Conservation (phyloP, 2,888 invertebrate genomes). For the Lasioglossum leucozonium region DNA sequence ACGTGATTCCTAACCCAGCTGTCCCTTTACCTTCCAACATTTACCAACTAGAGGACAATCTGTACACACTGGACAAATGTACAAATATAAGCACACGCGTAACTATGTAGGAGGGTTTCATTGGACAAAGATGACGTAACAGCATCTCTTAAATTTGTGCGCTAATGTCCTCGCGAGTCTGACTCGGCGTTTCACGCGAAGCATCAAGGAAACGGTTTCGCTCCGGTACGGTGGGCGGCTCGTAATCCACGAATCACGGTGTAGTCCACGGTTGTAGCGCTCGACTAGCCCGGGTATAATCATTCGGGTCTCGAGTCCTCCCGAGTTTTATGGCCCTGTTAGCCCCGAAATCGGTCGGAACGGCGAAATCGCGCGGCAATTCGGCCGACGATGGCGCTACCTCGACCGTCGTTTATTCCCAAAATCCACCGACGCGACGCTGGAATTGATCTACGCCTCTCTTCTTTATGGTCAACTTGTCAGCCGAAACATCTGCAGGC, state of each 20-base stretch:
- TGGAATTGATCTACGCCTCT: background rate
- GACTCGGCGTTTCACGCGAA: constrained; percentile 7
- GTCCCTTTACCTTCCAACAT: background rate
- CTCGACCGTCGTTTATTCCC: background rate
- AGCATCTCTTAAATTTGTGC: no score
- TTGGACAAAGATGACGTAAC: no score
- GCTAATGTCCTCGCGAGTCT: no score
- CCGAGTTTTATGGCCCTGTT: constrained; percentile 29
- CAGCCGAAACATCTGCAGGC: background rate
- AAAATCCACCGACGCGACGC: background rate
- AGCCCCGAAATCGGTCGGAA: constrained; percentile 10
- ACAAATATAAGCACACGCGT: no score
- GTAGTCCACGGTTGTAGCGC: no score
- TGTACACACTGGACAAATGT: no score
- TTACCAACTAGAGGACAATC: background rate
- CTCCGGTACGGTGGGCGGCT: constrained; percentile 31
- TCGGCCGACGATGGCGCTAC: background rate
- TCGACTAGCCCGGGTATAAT: constrained; percentile 11
- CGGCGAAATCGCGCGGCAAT: background rate
- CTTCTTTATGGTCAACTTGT: background rate
- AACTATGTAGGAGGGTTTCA: no score
- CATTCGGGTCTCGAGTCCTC: constrained; percentile 22
- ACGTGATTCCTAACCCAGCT: background rate
- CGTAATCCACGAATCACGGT: constrained; percentile 27
- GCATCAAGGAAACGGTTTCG: constrained; percentile 33